phyloP scores from a whole-genome alignment of 2,797 vertebrate species.

The Sebastes iracundus region DNA sequence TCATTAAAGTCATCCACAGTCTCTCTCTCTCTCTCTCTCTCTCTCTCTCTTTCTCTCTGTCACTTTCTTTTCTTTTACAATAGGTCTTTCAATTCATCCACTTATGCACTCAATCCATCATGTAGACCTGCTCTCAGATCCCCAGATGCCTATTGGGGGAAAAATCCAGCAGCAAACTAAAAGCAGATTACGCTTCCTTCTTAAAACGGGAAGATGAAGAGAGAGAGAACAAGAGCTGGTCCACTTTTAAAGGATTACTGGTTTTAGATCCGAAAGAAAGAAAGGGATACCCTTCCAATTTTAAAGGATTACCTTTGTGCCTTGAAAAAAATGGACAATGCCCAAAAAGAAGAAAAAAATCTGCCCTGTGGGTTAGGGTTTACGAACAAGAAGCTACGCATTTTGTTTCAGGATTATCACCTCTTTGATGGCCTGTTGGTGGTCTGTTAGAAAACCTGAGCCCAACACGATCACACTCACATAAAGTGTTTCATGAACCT shows the following conservation, averaged over 20 bases:
- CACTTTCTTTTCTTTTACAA: slow-evolving; percentile 4
- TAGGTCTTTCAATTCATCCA: not conserved
- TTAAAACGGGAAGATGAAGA: slow-evolving; percentile 50
- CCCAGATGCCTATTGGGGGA: slow-evolving; percentile 8
- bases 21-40: not conserved
- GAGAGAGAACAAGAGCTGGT: slow-evolving; percentile 33
- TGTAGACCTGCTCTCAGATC: slow-evolving; percentile 10
- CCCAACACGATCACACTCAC: not conserved
- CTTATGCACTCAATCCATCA: slow-evolving; percentile 38
- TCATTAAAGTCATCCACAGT: not conserved
- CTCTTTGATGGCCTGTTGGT: slow-evolving; percentile 35
- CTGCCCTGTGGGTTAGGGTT: slow-evolving; percentile 19
- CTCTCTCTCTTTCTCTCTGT: not conserved
- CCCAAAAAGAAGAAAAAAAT: slow-evolving; percentile 14
- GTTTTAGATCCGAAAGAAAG: slow-evolving; percentile 58
- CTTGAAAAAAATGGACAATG: slow-evolving; percentile 53
- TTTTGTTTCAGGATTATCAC: slow-evolving; percentile 52
- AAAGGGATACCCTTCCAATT: slow-evolving; percentile 58
- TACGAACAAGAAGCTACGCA: slow-evolving; percentile 34
- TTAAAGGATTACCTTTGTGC: slow-evolving; percentile 63
- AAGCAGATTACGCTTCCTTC: slow-evolving; percentile 65
- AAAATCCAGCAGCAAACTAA: slow-evolving; percentile 42
- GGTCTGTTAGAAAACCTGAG: slow-evolving; percentile 29
- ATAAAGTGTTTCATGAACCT: not conserved
- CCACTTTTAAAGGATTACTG: slow-evolving; percentile 77